Evolutionary conservation across 2,113 vertebrate species (phyloP).

Genomic region (Mus spicilegus): DNA sequence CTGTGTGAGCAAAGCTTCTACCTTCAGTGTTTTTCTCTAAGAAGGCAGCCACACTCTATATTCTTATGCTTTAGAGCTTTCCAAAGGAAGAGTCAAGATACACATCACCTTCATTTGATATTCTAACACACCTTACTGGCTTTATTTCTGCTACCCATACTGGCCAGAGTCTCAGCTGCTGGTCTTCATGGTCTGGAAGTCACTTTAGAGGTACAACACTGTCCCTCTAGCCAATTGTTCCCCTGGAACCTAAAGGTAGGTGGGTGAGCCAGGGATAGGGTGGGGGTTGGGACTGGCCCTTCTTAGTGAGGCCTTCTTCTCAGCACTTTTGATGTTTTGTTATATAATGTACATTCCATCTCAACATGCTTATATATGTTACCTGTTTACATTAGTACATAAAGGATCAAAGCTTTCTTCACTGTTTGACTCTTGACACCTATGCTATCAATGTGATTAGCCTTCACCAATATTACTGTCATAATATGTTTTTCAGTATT

Average conservation of each 20-base stretch:
- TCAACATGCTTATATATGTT: not conserved
- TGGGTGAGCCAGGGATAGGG: not conserved
- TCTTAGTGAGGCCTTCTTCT: not conserved
- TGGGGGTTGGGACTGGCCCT: too few relatives aligned
- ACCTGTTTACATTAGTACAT: not conserved
- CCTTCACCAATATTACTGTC: not conserved
- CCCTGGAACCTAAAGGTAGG: not conserved
- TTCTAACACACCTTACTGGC: not conserved
- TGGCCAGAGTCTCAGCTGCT: not conserved
- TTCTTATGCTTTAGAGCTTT: constrained; percentile 15
- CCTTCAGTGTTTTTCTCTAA: not conserved
- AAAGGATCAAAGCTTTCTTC: not conserved
- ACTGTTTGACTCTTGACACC: not conserved
- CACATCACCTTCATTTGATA: not conserved
- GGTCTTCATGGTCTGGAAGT: not conserved
- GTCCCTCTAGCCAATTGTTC: not conserved
- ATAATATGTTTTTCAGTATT: not conserved
- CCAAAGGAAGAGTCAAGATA: not conserved
- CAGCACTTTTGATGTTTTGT: not conserved
- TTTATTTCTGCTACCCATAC: too few relatives aligned
- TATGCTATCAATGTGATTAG: not conserved
- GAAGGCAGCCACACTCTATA: constrained; percentile 31
- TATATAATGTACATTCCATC: not conserved
- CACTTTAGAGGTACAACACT: not conserved
- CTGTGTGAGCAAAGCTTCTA: not conserved